Evolutionary conservation across 1,140 invertebrate species (phyloP).

Genomic region (Drosophila nikananu): DNA sequence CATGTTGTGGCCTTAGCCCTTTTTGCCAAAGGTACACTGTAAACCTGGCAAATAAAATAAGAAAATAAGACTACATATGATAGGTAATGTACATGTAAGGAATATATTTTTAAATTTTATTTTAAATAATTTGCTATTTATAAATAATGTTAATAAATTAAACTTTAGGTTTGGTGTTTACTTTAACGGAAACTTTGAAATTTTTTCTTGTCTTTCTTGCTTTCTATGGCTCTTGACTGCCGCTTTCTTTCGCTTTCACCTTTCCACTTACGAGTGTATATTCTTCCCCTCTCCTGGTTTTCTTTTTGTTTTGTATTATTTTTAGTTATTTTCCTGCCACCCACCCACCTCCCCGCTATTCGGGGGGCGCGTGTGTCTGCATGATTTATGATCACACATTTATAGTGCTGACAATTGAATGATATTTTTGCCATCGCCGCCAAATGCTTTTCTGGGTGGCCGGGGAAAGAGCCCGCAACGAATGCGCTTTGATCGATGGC

Average conservation of each 20-base stretch:
- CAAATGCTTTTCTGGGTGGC: conserved; percentile 47
- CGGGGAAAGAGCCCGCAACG: neutral
- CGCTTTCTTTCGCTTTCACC: conserved; percentile 30
- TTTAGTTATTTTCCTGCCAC: conserved; percentile 60
- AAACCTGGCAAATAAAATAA: too few species aligned
- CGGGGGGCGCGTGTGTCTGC: conserved; percentile 54
- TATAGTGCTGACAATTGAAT: conserved; percentile 84
- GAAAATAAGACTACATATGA: neutral
- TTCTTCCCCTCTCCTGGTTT: neutral
- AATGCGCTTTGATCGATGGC: conserved; percentile 69
- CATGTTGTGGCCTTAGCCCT: conserved; percentile 59
- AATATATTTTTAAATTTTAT: neutral
- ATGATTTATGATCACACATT: conserved; percentile 84
- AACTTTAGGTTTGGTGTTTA: neutral
- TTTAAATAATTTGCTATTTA: too few species aligned
- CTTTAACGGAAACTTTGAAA: rapidly evolving
- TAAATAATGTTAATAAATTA: too few species aligned
- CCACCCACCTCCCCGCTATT: neutral
- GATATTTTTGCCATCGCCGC: conserved; percentile 67
- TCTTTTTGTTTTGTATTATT: conserved; percentile 75
- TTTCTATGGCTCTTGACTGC: conserved; percentile 21
- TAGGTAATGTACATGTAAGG: neutral
- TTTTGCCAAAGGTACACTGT: conserved; percentile 37
- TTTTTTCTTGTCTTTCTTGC: neutral
- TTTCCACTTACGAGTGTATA: conserved; percentile 28